A percentile compares a stretch with the other conserved stretches of the same genome.
phyloP scores from a whole-genome alignment of 2,113 vertebrate species.

The Leucosticte australis region DNA sequence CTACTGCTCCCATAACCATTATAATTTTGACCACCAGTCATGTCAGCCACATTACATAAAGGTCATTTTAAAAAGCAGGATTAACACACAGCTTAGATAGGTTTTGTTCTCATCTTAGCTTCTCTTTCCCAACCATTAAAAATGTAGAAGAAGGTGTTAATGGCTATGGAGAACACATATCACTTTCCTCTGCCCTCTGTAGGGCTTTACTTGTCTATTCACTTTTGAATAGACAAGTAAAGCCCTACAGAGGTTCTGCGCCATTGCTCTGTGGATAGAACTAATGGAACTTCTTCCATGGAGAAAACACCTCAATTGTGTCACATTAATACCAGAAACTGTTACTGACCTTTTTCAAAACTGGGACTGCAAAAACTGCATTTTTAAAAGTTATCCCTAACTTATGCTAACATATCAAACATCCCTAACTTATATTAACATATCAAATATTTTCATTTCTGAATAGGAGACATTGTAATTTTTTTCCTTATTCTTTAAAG shows the following conservation, averaged over 20 bases:
- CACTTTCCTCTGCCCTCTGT: not conserved
- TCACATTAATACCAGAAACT: not conserved
- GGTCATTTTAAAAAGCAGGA: not conserved
- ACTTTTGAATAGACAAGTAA: not conserved
- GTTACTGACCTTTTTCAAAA: not conserved
- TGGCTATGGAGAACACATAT: not conserved
- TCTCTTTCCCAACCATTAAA: not conserved
- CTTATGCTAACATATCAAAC: not conserved
- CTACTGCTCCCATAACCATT: not conserved
- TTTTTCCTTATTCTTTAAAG: not conserved
- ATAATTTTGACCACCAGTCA: not conserved
- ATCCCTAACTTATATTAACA: not conserved
- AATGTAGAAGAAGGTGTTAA: not conserved
- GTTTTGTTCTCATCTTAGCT: not conserved
- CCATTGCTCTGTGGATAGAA: accelerated
- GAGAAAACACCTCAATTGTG: not conserved
- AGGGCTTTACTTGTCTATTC: too few species aligned
- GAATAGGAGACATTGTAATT: not conserved
- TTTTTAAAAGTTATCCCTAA: not conserved
- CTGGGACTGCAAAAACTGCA: not conserved
- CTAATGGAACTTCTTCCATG: not conserved
- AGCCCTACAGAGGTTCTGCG: not conserved
- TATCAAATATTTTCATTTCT: not conserved
- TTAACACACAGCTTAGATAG: not conserved
- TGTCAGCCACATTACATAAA: not conserved